Base-by-base conservation (phyloP, 2,888 invertebrate genomes). In the Neria commutata region DNA sequence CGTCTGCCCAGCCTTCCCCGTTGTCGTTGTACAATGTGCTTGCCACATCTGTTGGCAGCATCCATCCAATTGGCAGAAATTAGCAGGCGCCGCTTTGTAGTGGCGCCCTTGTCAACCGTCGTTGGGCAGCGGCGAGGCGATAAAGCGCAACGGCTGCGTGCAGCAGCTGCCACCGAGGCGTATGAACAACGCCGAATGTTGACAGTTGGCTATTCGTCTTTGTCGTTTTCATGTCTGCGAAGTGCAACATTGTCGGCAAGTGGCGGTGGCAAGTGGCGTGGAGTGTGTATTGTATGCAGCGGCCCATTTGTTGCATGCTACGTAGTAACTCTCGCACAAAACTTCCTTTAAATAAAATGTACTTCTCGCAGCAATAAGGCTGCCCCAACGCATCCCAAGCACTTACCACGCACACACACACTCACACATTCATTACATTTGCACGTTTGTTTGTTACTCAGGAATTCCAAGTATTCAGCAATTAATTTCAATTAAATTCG, bases 401-500 rank as follows among this genome's bases (percentile, higher is more conserved):
- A n/a, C n/a, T n/a, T n/a, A n/a, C n/a, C n/a, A n/a, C n/a, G n/a
- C n/a, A n/a, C n/a, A n/a, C n/a, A n/a, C n/a, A n/a, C n/a, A n/a
- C n/a, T n/a, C n/a, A n/a, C n/a, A n/a, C n/a, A n/a, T n/a, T n/a
- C n/a, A n/a, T n/a, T 29, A 29, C 29, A 29, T 11, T 29, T 29
- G 11, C 29, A 42, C 17, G 14, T 42, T 42, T 42, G 21, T n/a
- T 19, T 21, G 37, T 37, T 19, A 45, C 16, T 16, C 53, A 66
- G 64, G 70, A 71, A 71, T 72, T 64, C 64, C 56, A 69, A 67
- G 67, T 68, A 71, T 72, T 61, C 63, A 52, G 62, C 67, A 69
- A 70, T 71, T 72, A 70, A 70, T 70, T 67, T 69, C 66, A 61
- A 67, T 67, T 64, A 62, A 63, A 67, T 37, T 65, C 14, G 42